phyloP scores from a whole-genome alignment of 2,797 vertebrate species.

The Bufotes viridis region DNA sequence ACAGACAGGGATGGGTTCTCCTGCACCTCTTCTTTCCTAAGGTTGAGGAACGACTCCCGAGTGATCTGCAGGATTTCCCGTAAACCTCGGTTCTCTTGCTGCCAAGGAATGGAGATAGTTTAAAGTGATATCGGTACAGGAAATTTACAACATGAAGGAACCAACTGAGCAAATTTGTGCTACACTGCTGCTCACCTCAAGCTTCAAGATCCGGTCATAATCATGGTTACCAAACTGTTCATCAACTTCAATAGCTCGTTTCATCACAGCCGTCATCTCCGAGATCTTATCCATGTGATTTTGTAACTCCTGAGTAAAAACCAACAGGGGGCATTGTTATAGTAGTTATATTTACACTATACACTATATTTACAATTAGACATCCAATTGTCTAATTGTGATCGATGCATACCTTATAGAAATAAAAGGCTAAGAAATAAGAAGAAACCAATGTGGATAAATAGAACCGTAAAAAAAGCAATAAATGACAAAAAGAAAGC shows the following conservation, averaged over 20 bases:
- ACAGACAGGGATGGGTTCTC: constrained; percentile 89
- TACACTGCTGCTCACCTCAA: constrained; percentile 79
- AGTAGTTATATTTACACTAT: constrained; percentile 4
- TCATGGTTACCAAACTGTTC: constrained; percentile 89
- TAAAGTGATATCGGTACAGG: too few relatives aligned
- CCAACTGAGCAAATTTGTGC: too few relatives aligned
- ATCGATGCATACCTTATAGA: too few relatives aligned
- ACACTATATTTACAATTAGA: too few relatives aligned
- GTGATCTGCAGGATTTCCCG: constrained; percentile 96
- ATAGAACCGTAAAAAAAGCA: too few relatives aligned
- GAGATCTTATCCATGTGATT: constrained; percentile 95
- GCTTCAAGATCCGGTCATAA: constrained; percentile 90
- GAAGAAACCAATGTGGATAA: too few relatives aligned
- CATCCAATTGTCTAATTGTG: too few relatives aligned
- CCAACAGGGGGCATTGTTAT: constrained; percentile 9
- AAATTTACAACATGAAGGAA: background rate
- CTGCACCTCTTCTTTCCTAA: constrained; percentile 86
- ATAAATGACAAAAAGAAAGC: too few relatives aligned
- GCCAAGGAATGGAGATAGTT: constrained; percentile 49
- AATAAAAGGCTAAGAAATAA: too few relatives aligned
- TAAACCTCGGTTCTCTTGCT: constrained; percentile 94
- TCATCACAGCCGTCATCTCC: constrained; percentile 98
- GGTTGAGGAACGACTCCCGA: constrained; percentile 89
- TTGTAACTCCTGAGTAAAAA: constrained; percentile 85
- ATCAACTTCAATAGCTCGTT: constrained; percentile 92